phyloP scores from a whole-genome alignment of 1,140 invertebrate genomes.

The Tetramorium simillimum region DNA sequence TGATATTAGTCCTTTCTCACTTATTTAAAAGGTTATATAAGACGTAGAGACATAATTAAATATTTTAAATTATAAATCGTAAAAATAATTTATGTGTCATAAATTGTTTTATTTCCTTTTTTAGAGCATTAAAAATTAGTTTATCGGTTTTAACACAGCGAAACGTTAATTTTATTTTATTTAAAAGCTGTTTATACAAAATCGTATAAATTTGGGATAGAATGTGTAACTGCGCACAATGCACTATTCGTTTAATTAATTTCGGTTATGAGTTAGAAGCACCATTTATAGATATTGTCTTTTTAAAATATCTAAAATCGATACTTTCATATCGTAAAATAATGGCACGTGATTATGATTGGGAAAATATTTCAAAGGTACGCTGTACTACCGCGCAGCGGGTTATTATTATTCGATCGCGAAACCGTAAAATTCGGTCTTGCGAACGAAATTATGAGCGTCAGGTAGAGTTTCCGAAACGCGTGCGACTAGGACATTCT shows the following conservation, averaged over 20 bases:
- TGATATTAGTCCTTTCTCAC: too few species aligned
- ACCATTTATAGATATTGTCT: constrained; percentile 26
- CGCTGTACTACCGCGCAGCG: constrained; percentile 18
- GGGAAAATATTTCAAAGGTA: constrained; percentile 48
- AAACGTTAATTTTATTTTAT: not conserved
- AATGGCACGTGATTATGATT: constrained; percentile 53
- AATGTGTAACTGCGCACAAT: not conserved
- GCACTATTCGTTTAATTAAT: constrained; percentile 41
- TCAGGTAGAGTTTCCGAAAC: constrained; percentile 21
- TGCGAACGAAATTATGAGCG: constrained; percentile 45
- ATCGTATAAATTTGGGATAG: not conserved
- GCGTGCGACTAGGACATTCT: constrained; percentile 9
- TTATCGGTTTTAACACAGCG: not conserved
- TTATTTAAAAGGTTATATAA: not conserved
- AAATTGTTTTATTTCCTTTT: not conserved
- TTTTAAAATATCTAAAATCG: constrained; percentile 51
- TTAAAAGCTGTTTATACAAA: not conserved
- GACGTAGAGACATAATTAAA: not conserved
- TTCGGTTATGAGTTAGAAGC: not conserved
- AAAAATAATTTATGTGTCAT: not conserved
- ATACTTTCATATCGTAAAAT: constrained; percentile 39
- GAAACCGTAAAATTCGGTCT: constrained; percentile 55
- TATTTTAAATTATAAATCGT: not conserved
- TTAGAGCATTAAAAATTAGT: not conserved
- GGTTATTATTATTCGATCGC: constrained; percentile 56